Evolutionary conservation across 2,113 vertebrate genomes (phyloP), one percentile per base, ranked within the genome.

Genomic region (Ia io): DNA sequence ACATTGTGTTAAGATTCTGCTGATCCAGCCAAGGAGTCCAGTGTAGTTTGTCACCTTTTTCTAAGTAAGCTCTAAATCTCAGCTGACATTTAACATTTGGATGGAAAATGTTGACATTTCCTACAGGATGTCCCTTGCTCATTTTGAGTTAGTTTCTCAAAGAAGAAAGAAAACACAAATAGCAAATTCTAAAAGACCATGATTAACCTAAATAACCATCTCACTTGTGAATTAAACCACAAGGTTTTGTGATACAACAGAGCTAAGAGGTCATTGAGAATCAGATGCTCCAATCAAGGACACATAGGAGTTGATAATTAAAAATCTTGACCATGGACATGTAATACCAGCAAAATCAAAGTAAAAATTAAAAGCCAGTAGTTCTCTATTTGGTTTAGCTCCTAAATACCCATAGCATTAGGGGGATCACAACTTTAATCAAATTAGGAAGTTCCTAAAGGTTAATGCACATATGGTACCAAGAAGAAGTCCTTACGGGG

Each of bases 131-230:
- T 59, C 28, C 40, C 63, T 96, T 65, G 47, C 65, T 93, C 56
- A 93, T 95, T 92, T 37, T 82, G 69, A 94, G 65, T 84, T 94
- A 94, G 65, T 84, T 94, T 94, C 65, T 94, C 53, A 78, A 91
- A 95, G 53, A 96, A 83, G 17, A 92, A 92, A 90, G 65, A 42
- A 61, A 95, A 93, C 83, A 53, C 32, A 80, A 84, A 83, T 25
- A 35, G 16, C 23, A 80, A 87, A 84, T 84, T 90, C 65, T 83
- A 90, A 86, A 67, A 93, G 14, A 93, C 9, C 9, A 63, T 28
- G 18, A 95, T 63, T 92, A 90, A 91, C 44, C 32, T 82, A 78
- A 65, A 44, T 91, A 69, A 89, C 35, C 42, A 79, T 86, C 63
- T 91, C 65, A 61, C 65, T 61, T 91, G 63, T 61, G 56, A 88